Conservation (phyloP, 1,140 invertebrate genomes). For the Monochamus saltuarius region DNA sequence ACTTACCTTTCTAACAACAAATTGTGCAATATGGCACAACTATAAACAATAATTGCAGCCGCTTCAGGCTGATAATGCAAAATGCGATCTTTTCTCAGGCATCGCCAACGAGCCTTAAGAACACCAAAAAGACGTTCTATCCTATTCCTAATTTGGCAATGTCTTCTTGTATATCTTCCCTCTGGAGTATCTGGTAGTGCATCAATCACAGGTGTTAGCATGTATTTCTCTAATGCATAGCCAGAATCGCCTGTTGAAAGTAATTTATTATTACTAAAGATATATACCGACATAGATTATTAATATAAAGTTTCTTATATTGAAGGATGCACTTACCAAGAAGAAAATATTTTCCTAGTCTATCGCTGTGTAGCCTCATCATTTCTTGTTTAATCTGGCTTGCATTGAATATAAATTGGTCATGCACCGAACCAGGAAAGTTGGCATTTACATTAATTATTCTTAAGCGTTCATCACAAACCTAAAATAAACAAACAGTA, state of each 20-base stretch:
- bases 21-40: conserved; percentile 37
- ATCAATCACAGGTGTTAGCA: background rate
- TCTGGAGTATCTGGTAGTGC: background rate
- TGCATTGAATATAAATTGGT: no score
- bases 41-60: conserved; percentile 24
- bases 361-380: no score
- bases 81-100: conserved; percentile 21
- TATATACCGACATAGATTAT: no score
- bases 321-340: no score
- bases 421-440: no score
- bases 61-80: conserved; percentile 23
- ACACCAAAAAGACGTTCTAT: conserved; percentile 4
- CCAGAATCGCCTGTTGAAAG: background rate
- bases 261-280: background rate
- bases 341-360: no score
- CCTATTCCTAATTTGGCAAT: background rate
- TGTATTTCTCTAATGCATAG: background rate
- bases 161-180: background rate
- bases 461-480: no score
- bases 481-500: no score
- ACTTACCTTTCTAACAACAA: background rate
- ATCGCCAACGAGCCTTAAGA: conserved; percentile 3
- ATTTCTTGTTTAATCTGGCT: no score
- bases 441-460: no score
- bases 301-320: no score